Percentiles rank a stretch among this genome's conserved stretches.
Conservation (phyloP, 2,888 invertebrate genomes). For the Morpho helenor region DNA sequence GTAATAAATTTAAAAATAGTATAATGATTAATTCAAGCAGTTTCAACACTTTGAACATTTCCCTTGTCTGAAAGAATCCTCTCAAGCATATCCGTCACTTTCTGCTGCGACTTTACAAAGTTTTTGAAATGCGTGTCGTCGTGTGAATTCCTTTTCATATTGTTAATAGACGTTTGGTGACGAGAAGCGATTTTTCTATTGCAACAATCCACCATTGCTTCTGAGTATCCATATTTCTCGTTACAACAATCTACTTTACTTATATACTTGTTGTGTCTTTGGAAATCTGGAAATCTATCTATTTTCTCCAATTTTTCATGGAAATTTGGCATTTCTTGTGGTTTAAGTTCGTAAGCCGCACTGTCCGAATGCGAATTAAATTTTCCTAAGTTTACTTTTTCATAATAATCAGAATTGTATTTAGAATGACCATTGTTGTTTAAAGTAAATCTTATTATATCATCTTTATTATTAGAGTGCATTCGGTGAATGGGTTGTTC, state of each 20-base stretch:
- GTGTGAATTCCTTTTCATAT: slow-evolving; percentile 36
- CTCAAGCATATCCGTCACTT: slow-evolving; percentile 63
- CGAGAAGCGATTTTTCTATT: slow-evolving; percentile 40
- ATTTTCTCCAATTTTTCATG: slow-evolving; percentile 49
- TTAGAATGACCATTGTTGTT: slow-evolving; percentile 19
- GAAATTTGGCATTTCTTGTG: slow-evolving; percentile 41
- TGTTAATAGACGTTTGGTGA: slow-evolving; percentile 45
- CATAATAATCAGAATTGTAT: slow-evolving; percentile 23
- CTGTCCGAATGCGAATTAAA: slow-evolving; percentile 10
- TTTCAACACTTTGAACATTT: slow-evolving; percentile 44
- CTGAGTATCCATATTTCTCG: slow-evolving; percentile 25
- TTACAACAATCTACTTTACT: slow-evolving; percentile 25
- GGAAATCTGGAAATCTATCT: slow-evolving; percentile 15
- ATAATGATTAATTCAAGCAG: slow-evolving; percentile 17
- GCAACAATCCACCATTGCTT: slow-evolving; percentile 28
- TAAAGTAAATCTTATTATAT: slow-evolving; percentile 19
- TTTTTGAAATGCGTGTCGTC: slow-evolving; percentile 56
- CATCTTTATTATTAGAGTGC: slow-evolving; percentile 13
- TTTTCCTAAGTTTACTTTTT: slow-evolving; percentile 19
- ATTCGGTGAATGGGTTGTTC: slow-evolving; percentile 5
- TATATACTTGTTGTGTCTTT: slow-evolving; percentile 13
- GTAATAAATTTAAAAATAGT: not conserved
- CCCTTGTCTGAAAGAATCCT: slow-evolving; percentile 48
- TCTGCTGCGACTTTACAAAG: slow-evolving; percentile 61
- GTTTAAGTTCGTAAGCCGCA: slow-evolving; percentile 18